Evolutionary conservation across 2,113 vertebrate genomes (phyloP).

Genomic region (Phyllostomus discolor): DNA sequence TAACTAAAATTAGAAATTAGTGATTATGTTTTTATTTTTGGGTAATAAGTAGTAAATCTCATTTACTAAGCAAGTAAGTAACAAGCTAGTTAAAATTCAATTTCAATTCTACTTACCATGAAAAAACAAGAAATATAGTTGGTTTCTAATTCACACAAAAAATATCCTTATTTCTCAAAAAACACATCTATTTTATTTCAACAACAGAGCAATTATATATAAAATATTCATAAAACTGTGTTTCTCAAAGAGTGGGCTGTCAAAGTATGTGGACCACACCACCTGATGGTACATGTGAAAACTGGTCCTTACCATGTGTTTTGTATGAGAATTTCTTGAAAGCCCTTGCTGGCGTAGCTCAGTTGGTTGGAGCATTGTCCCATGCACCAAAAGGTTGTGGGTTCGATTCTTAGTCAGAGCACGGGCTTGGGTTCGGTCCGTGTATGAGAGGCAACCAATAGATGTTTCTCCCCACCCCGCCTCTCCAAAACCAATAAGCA

Average conservation of each 20-base stretch:
- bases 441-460: no score
- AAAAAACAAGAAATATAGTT: constrained; percentile 21
- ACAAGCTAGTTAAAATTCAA: constrained; percentile 32
- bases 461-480: no score
- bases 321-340: background rate
- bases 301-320: background rate
- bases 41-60: background rate
- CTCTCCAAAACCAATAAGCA: no score
- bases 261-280: background rate
- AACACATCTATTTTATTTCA: background rate
- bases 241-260: background rate
- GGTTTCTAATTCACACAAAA: background rate
- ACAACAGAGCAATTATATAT: background rate
- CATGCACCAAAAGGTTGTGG: background rate
- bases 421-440: background rate
- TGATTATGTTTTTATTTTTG: constrained; percentile 8
- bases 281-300: background rate
- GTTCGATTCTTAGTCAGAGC: background rate
- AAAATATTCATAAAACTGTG: constrained; percentile 19
- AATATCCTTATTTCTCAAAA: background rate
- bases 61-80: constrained; percentile 30
- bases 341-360: no score
- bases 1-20: constrained; percentile 28
- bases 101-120: background rate
- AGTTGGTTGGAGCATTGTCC: no score